Conservation (phyloP, 2,888 invertebrate genomes). For the Horisme vitalbata region DNA sequence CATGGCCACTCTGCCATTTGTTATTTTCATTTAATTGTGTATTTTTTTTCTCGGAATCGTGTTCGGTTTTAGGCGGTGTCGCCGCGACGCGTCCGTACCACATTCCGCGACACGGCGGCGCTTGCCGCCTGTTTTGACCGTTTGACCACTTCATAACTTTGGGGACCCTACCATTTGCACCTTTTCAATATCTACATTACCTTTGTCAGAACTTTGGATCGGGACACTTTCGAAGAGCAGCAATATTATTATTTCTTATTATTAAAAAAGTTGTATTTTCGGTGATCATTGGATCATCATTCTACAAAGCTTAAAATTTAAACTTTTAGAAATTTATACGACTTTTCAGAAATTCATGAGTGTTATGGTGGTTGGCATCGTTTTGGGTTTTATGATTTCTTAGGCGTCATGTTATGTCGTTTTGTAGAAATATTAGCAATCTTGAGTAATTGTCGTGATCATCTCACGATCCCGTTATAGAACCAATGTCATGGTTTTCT, state of each 20-base stretch:
- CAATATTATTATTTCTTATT: no score
- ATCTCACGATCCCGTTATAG: constrained; percentile 32
- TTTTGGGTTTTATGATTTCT: background rate
- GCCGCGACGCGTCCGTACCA: constrained; percentile 58
- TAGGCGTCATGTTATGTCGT: background rate
- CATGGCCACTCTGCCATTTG: constrained; percentile 45
- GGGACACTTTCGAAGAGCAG: no score
- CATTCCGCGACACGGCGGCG: constrained; percentile 76
- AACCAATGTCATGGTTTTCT: constrained; percentile 33
- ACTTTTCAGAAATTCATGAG: constrained; percentile 1
- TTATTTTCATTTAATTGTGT: constrained; percentile 50
- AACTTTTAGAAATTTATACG: background rate
- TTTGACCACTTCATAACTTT: constrained; percentile 60
- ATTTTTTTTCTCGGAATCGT: constrained; percentile 60
- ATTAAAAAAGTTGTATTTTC: no score
- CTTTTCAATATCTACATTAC: constrained; percentile 7
- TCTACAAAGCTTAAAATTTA: no score
- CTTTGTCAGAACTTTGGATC: background rate
- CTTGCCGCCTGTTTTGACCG: constrained; percentile 56
- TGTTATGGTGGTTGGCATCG: background rate
- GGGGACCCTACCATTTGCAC: constrained; percentile 40
- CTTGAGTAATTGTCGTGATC: constrained; percentile 12
- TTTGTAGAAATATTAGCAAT: constrained; percentile 5
- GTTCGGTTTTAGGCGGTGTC: constrained; percentile 56
- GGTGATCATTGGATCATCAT: no score